Evolutionary conservation across 2,113 vertebrate genomes (phyloP), one percentile per base, ranked within the genome.

Genomic region (Takifugu flavidus): DNA sequence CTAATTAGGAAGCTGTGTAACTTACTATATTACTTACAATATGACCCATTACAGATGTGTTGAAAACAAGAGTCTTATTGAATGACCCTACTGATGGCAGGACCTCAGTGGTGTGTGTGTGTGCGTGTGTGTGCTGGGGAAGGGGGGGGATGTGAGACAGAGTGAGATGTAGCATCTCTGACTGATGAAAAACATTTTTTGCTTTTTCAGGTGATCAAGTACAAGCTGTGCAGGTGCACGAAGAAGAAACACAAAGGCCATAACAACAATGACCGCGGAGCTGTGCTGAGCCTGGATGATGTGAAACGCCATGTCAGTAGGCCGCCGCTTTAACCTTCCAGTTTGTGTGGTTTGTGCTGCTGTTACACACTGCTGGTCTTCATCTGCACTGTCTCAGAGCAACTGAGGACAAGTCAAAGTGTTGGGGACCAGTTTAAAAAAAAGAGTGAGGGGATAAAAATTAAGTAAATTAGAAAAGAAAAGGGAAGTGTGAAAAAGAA

Each of bases 301-400:
- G 95, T 99, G 77, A 98, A 98, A 70, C 95, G 92, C 88, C 96
- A 99, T 39, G 96, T 98, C 77, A 98, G 96, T 92, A 83, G 20
- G 49, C 72, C 47, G 34, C 68, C 56, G 53, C 64, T 59, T 50
- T 69, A 72, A 67, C 66, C 63, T 75, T 52, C 51, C 29, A 39
- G 7, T 39, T 39, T 39, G 20, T 20, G 20, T 20, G 34, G 34
- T 39, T 39, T 39, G 7, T 3, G 8, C 2, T 39, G 34, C 34
- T 11, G 34, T 39, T 39, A 10, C 34, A 10, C 34, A 25, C 62
- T 65, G 53, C 62, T 31, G 20, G 44, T 29, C 72, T 77, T 61
- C 72, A 61, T 72, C 62, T 64, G 26, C 39, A 4, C 57, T 59
- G 49, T 58, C 61, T 11, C 15, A 25, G 44, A 11, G 51, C 45